Conservation (phyloP, 2,888 invertebrate species). For the Amiota mariae region DNA sequence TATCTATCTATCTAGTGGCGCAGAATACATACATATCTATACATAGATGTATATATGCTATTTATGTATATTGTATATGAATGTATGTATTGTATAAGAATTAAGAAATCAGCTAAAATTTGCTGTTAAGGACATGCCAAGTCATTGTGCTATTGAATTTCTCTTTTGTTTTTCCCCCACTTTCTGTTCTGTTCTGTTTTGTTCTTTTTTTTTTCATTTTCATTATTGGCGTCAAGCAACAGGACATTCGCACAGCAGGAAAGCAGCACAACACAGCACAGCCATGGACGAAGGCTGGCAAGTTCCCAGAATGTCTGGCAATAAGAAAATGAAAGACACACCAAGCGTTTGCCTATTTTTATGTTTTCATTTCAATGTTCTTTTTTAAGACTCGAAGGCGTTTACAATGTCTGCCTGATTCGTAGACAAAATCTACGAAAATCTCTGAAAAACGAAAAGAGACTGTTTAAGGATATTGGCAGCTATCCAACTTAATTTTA, state of each 20-base stretch:
- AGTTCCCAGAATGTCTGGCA: too few species aligned
- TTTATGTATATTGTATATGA: background rate
- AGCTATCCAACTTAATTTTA: constrained; percentile 2
- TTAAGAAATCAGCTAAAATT: constrained; percentile 19
- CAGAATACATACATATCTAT: background rate
- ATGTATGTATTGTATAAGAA: constrained; percentile 3
- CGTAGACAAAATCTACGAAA: constrained; percentile 21
- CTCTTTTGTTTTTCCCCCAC: background rate
- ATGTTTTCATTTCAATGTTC: too few species aligned
- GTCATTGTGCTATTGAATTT: background rate
- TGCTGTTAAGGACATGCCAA: constrained; percentile 15
- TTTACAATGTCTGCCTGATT: background rate
- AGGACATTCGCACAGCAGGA: constrained; percentile 24
- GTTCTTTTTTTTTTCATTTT: too few species aligned
- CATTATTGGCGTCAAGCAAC: constrained; percentile 13
- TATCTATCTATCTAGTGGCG: background rate
- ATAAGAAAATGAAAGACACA: too few species aligned
- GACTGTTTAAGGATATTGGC: constrained; percentile 2
- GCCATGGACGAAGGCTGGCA: too few species aligned
- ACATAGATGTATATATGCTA: background rate
- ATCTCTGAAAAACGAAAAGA: background rate
- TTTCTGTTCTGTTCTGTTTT: background rate
- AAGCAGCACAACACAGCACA: background rate
- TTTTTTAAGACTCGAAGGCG: too few species aligned
- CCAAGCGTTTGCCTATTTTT: too few species aligned